A percentile compares a stretch with the other conserved stretches of the same genome.
These are phyloP conservation scores for Mionectes macconnelli DNA, from an alignment of 2,113 vertebrate genomes.

Conservation along the genomic window DNA sequence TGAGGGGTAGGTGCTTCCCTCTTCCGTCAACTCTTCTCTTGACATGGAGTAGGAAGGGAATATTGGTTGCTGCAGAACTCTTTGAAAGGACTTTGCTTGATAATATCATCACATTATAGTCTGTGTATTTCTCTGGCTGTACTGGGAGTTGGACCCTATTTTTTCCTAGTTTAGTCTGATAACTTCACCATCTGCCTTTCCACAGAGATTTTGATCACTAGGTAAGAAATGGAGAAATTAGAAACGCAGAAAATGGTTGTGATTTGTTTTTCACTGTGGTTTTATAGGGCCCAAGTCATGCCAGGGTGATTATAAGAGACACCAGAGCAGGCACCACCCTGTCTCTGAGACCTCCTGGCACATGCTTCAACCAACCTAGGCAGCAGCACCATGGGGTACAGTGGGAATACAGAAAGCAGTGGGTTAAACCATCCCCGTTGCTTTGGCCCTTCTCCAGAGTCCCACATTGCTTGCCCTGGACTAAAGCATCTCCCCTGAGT, in stretches of 20 bases:
- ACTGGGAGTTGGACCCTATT: background rate
- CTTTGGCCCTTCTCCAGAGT: background rate
- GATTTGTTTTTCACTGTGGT: background rate
- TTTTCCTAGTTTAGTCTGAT: background rate
- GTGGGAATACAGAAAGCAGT: background rate
- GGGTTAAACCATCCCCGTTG: background rate
- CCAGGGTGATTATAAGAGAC: background rate
- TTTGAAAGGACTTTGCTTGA: background rate
- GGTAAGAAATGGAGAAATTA: background rate
- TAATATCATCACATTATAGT: background rate
- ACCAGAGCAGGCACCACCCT: background rate
- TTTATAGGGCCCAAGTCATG: background rate
- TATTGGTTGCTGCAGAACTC: background rate
- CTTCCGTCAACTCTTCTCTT: background rate
- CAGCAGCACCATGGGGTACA: background rate
- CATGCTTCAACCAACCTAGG: fast-evolving
- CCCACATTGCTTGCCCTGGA: background rate
- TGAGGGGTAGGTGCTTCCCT: background rate
- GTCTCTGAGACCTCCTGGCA: background rate
- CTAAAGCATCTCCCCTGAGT: background rate
- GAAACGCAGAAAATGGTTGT: background rate
- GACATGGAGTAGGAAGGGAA: background rate
- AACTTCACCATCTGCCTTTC: background rate
- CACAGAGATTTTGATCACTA: background rate
- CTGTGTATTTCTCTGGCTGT: fast-evolving